Evolutionary conservation across 1,140 invertebrate genomes (phyloP), one percentile per base, ranked within the genome.

Genomic region (Drosophila nasuta): DNA sequence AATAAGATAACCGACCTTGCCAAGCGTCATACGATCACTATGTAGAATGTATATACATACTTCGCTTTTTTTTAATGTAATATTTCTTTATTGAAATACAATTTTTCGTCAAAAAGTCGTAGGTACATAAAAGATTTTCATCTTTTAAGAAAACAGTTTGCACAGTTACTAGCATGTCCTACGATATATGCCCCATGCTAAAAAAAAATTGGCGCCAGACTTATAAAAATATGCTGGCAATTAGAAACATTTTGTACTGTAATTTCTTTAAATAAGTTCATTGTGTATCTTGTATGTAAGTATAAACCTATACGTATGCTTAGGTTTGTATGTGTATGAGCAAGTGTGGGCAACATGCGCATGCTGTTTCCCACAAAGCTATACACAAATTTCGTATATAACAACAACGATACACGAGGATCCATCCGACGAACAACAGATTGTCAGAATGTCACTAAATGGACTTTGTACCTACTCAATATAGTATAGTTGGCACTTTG

Each of bases 391-490:
- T 43, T 43, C 20, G 35, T 64, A 15, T 28, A 54, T n/a, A 20
- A 52, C 25, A 15, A 35, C 62, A 66, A 56, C 49, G 46, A 51
- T 30, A 63, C 20, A 59, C 28, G 49, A 49, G 76, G 15, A 67
- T 77, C 35, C 66, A 52, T 77, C 28, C 66, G 52, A 69, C 65
- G 20, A 4, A 25, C 78, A 86, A 70, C 77, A 86, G 76, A 76
- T 81, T 81, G 78, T 75, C 79, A 79, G 70, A 86, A 82, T 87
- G 82, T 87, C 82, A 87, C 79, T 79, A 76, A 86, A 60, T 87
- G 82, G 79, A 87, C 82, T 86, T 86, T 79, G 82, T 48, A 79
- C 79, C 63, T 56, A 69, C 69, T 30, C 75, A 62, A 72, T 66
- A 62, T 38, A 10, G 35, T 76, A 76, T 76, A 76, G 74, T 86